Base-by-base conservation (phyloP, 2,888 invertebrate species). In the Rotaria sp. region DNA sequence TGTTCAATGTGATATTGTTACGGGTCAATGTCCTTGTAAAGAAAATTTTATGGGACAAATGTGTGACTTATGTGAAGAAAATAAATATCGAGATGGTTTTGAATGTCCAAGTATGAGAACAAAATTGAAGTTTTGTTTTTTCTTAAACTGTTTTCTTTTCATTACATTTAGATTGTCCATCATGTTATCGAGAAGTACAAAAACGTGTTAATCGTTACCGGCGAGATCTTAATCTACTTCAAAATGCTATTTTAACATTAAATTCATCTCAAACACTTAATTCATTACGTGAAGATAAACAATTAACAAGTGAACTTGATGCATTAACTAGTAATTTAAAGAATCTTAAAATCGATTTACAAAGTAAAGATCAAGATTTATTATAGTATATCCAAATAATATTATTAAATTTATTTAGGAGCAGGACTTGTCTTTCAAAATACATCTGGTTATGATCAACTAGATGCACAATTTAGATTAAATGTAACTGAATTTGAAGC, bases 1-100 rank as follows among this genome's bases (percentile, higher is more conserved):
- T n/a, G 85, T 57, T 26, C 84, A 85, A 15, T 91, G 91, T 89
- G 89, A 90, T 88, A 88, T 88, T 1, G 86, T 85, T 15, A 89
- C 88, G 18, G 91, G 91, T n/a, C 89, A 90, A 88, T 91, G 91
- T 88, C 88, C 89, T 2, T 91, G 91, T 88, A 88, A 89, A 86
- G 89, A 89, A 41, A 89, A 90, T 87, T 90, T 91, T 30, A 87
- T 88, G 41, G 91, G 91, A 1, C 87, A 88, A 24, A 89, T 89
- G 87, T 91, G 91, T 89, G 89, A 91, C 87, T 84, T 87, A 84
- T 91, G 91, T 88, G 88, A 87, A 41, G 87, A 88, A 8, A 91
- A 91, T 11, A 80, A 80, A 45, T 80, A 80, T 45, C 80, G 80
- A 45, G 80, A 80, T 35, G 80, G 80, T 45, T 80, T 45, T 15